Conservation (phyloP, 2,797 vertebrate genomes). For the Alauda arvensis region DNA sequence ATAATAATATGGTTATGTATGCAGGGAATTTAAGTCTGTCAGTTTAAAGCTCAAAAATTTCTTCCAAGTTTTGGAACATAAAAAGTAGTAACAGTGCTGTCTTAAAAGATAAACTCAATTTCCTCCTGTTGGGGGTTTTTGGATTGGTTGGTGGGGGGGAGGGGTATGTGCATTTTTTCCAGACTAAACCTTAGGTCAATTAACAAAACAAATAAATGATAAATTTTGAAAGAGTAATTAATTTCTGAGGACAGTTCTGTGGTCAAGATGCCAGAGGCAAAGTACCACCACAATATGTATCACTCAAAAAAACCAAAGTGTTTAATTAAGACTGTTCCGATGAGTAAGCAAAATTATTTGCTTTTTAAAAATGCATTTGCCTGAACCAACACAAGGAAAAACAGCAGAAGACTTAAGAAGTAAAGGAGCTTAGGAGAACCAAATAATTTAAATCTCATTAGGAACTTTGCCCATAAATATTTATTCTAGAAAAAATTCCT, state of each 20-base stretch:
- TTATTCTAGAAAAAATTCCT: not conserved
- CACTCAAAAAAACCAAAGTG: not conserved
- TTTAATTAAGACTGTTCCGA: not conserved
- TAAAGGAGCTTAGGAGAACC: not conserved
- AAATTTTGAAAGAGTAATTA: not conserved
- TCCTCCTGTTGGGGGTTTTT: not conserved
- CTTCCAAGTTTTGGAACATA: not conserved
- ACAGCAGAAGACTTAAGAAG: not conserved
- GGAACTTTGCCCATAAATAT: not conserved
- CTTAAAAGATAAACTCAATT: not conserved
- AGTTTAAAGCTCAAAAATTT: not conserved
- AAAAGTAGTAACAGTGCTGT: not conserved
- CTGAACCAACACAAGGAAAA: not conserved
- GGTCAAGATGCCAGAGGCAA: not conserved
- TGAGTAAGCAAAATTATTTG: not conserved
- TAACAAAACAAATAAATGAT: not conserved
- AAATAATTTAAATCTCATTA: not conserved
- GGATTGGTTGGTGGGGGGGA: fast-evolving
- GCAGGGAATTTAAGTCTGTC: not conserved
- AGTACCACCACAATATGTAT: not conserved
- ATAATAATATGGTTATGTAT: not conserved
- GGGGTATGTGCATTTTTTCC: not conserved
- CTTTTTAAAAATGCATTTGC: not conserved
- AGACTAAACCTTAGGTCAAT: not conserved
- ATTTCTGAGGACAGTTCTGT: not conserved